Base-by-base conservation (phyloP, 2,113 vertebrate genomes). In the Cygnus atratus region DNA sequence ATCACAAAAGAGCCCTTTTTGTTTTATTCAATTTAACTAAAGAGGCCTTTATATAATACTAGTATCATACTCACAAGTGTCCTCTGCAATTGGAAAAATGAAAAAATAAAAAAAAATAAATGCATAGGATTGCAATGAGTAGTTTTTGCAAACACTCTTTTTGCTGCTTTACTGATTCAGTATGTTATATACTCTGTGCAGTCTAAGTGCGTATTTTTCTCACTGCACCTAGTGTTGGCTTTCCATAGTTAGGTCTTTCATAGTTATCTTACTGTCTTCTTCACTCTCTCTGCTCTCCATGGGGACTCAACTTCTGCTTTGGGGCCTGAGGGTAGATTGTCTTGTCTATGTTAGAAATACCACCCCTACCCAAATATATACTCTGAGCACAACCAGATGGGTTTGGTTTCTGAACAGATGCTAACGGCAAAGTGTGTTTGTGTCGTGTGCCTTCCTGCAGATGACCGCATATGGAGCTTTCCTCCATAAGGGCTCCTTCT, bases 401-500 rank as follows among this genome's bases (percentile, higher is more conserved):
- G 33, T 84, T 83, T 86, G 55, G 26, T 70, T 88, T 48, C 75
- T 57, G 91, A 58, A n/a, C 39, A 86, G 52, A 31, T 54, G 79
- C 66, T 95, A 94, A 94, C 50, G 67, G 63, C 79, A 48, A 76
- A 96, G 96, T 94, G 86, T 72, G 29, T 88, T 67, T 73, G 2
- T 93, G 52, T 96, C 90, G 7, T 96, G 63, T 97, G 61, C 95
- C 91, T 96, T 84, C 91, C 95, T 90, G 72, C 98, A 99, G 99
- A 99, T 99, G 99, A 99, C 99, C 0, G 99, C 99, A 1, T 99
- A 99, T 2, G 99, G 99, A 93, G 99, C 99, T 80, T 99, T 99
- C 97, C 97, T 99, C 75, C 99, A 99, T 95, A 99, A 99, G 97
- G 99, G 99, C 91, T 99, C 99, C 86, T 99, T 99, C 97, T 99